These are phyloP conservation scores for Benthosema pterotum DNA, from an alignment of 2,797 vertebrate species.

Conservation along the genomic window DNA sequence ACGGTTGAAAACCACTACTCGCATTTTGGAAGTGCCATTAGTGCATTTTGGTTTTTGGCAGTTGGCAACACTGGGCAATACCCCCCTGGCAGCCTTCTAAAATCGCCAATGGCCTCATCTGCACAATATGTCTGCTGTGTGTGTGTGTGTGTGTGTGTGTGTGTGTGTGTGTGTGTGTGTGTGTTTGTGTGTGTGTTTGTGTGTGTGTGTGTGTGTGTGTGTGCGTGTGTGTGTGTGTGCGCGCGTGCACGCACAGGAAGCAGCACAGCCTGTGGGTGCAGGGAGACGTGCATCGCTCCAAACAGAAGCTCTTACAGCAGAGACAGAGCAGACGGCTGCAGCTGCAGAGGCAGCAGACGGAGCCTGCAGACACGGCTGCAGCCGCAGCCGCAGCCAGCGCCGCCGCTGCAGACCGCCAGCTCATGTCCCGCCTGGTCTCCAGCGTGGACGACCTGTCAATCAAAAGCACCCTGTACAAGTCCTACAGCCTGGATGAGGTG, in stretches of 20 bases:
- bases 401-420: constrained; percentile 61
- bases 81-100: too few relatives aligned
- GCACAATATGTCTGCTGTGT: too few relatives aligned
- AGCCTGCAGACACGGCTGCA: constrained; percentile 62
- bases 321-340: constrained; percentile 58
- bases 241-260: constrained; percentile 77
- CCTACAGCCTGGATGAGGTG: constrained; percentile 84
- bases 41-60: too few relatives aligned
- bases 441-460: constrained; percentile 87
- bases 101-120: too few relatives aligned
- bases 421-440: constrained; percentile 82
- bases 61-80: too few relatives aligned
- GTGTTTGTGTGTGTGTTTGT: neutral
- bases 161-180: too few relatives aligned
- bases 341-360: constrained; percentile 36
- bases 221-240: constrained; percentile 15
- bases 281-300: constrained; percentile 85
- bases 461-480: constrained; percentile 74
- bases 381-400: constrained; percentile 12
- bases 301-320: constrained; percentile 77
- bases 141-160: too few relatives aligned
- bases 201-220: neutral
- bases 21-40: too few relatives aligned
- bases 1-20: too few relatives aligned
- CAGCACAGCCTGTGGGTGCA: constrained; percentile 89